A percentile compares a stretch with the other conserved stretches of the same genome.
These are phyloP conservation scores for Apamea epomidion DNA, from an alignment of 2,888 invertebrate species.

Conservation along the genomic window DNA sequence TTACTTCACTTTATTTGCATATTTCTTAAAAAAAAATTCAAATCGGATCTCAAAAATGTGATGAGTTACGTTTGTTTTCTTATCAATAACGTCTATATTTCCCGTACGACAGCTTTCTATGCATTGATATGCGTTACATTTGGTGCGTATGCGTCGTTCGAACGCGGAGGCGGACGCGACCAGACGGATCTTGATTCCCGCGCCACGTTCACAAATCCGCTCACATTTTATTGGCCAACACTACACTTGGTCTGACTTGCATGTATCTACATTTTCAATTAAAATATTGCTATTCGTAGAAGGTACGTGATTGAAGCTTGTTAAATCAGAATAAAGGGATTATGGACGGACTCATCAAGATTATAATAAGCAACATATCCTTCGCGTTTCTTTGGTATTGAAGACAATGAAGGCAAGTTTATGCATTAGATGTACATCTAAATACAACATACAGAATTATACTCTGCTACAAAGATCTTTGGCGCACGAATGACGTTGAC, in stretches of 20 bases:
- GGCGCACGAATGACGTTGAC: not conserved
- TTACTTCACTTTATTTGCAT: constrained; percentile 17
- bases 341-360: not conserved
- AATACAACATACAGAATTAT: not conserved
- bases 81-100: constrained; percentile 17
- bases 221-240: constrained; percentile 45
- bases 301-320: not conserved
- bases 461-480: not conserved
- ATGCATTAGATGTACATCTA: not conserved
- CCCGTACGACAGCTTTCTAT: constrained; percentile 43
- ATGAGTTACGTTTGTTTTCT: too few relatives aligned
- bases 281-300: not conserved
- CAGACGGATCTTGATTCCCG: constrained; percentile 56
- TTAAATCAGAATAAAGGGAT: not conserved
- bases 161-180: constrained; percentile 32
- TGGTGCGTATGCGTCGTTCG: constrained; percentile 16
- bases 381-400: not conserved
- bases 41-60: not conserved
- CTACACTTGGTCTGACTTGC: constrained; percentile 3
- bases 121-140: constrained; percentile 44
- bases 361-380: not conserved
- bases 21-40: not conserved
- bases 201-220: constrained; percentile 15
- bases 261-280: constrained; percentile 18
- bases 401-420: not conserved